Evolutionary conservation across 30 jellyfish, hydroid and myxozoan genomes (phyloP).

Genomic region (Chironex yamaguchii): DNA sequence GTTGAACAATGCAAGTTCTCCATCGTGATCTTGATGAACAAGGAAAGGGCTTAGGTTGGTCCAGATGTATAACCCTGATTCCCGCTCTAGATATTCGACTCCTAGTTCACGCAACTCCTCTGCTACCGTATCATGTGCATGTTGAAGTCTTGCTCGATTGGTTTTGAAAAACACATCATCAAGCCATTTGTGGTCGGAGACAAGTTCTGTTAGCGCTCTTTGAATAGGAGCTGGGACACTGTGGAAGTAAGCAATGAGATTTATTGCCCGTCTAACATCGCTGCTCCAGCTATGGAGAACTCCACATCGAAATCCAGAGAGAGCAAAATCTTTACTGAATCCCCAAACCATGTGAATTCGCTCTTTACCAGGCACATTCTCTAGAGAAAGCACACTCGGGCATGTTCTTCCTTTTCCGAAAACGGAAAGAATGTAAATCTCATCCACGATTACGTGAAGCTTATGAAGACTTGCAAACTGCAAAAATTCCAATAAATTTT

Average conservation of each 20-base stretch:
- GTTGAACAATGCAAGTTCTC: slow-evolving; percentile 68
- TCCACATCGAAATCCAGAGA: slow-evolving; percentile 90
- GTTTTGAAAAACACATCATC: slow-evolving; percentile 55
- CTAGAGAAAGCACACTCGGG: slow-evolving; percentile 44
- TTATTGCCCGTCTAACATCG: slow-evolving; percentile 48
- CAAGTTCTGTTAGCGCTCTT: slow-evolving; percentile 27
- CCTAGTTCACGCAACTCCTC: slow-evolving; percentile 37
- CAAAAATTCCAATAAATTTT: slow-evolving; percentile 27
- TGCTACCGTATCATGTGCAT: slow-evolving; percentile 29
- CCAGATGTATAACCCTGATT: slow-evolving; percentile 81
- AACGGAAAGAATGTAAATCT: slow-evolving; percentile 76
- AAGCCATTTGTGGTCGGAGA: slow-evolving; percentile 74
- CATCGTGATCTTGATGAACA: slow-evolving; percentile 21
- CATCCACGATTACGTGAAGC: slow-evolving; percentile 77
- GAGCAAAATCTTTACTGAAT: slow-evolving; percentile 82
- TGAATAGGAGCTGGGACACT: slow-evolving; percentile 79
- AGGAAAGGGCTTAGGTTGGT: slow-evolving; percentile 48
- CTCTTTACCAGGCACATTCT: slow-evolving; percentile 25
- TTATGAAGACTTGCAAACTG: slow-evolving; percentile 61
- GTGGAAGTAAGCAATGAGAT: slow-evolving; percentile 65
- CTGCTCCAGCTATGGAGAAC: slow-evolving; percentile 63
- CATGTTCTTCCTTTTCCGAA: slow-evolving; percentile 36
- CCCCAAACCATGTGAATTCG: slow-evolving; percentile 87
- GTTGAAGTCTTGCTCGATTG: slow-evolving; percentile 54
- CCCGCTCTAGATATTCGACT: slow-evolving; percentile 30